Base-by-base conservation (phyloP, 53 echinoderm and acorn worm genomes). In the Echinarachnius parma region DNA sequence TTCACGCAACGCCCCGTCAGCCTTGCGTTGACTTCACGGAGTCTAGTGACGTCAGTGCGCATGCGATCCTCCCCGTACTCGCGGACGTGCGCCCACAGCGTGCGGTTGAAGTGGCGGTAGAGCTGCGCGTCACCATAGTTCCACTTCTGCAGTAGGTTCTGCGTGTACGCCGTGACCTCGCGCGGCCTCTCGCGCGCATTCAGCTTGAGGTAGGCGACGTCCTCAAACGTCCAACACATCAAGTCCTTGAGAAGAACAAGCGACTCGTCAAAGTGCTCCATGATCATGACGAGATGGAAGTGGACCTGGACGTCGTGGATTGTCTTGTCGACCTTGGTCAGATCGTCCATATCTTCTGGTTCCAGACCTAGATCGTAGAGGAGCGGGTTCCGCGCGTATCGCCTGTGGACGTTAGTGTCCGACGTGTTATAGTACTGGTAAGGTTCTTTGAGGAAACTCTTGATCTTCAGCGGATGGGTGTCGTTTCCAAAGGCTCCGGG, bases 181-280 rank as follows among this genome's bases (percentile, higher is more conserved):
- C 46, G 47, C 3, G 74, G 34, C 61, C 76, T 59, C 5, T 80
- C 65, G n/a, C 86, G 66, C 24, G 86, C 80, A 44, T 86, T 86
- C 49, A 81, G 31, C 33, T 66, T 86, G 4, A 86, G 50, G 45
- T 81, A 86, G 4, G 48, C 64, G 18, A 86, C 56, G 31, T 86
- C 86, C 18, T 53, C 68, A 21, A 81, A 76, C 19, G 59, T 23
- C 75, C 80, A 86, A 48, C 86, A 86, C 15, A 86, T 66, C 9
- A 76, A 28, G 0, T 81, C 60, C 52, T 86, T 86, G 3, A 86
- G 58, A 16, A 86, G 66, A 27, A 86, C 61, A 16, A 86, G 58
- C 11, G 86, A 86, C 44, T 86, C 86, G 21, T 86, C 86, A 46
- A 86, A 86, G 25, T 86, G 76, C 48, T 86, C 86, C 4, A 77